Conservation (phyloP, 2,113 vertebrate genomes). For the Centropristis striata region DNA sequence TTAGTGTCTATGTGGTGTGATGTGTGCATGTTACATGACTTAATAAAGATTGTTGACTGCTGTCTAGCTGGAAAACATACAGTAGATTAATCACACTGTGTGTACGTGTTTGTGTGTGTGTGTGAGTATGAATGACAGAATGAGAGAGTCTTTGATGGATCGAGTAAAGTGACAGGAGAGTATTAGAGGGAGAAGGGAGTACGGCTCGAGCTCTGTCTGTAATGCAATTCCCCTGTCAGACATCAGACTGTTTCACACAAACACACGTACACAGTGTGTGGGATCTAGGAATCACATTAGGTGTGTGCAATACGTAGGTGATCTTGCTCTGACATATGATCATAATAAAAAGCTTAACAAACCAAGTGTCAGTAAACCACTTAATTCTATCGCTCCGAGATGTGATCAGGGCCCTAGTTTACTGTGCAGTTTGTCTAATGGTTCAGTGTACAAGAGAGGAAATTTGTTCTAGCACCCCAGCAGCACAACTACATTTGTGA, state of each 20-base stretch:
- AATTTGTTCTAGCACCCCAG: conserved; percentile 42
- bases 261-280: conserved; percentile 27
- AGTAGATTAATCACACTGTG: conserved; percentile 20
- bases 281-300: conserved; percentile 33
- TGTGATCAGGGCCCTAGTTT: conserved; percentile 51
- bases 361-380: conserved; percentile 52
- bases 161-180: conserved; percentile 63
- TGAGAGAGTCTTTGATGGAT: conserved; percentile 58
- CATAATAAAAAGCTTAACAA: conserved; percentile 61
- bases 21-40: conserved; percentile 23
- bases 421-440: conserved; percentile 46
- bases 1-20: neutral
- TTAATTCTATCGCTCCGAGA: conserved; percentile 45
- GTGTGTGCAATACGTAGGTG: conserved; percentile 14
- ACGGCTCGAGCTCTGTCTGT: conserved; percentile 46
- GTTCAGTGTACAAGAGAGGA: conserved; percentile 18
- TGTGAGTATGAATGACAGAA: conserved; percentile 19
- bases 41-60: conserved; percentile 32
- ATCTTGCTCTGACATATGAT: conserved; percentile 59
- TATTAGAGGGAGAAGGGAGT: conserved; percentile 53
- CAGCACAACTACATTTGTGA: conserved; percentile 26
- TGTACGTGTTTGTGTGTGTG: neutral
- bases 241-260: conserved; percentile 50
- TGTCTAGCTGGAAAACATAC: conserved; percentile 19
- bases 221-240: conserved; percentile 72